These are phyloP conservation scores for Mus minutoides DNA, from an alignment of 2,797 vertebrate genomes.

Conservation along the genomic window DNA sequence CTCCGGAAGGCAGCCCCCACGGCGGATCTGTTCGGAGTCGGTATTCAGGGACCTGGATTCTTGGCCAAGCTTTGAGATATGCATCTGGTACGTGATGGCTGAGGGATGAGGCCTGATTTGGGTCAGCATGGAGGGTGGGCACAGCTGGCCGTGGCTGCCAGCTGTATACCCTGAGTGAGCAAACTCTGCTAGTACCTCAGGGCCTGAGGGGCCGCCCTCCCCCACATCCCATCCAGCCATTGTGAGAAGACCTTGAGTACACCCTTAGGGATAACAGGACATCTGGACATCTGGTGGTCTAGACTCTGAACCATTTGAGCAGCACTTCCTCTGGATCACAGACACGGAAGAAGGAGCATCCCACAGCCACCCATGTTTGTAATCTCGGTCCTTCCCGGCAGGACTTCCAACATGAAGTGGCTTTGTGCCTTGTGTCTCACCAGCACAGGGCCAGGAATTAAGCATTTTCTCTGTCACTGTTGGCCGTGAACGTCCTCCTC, in stretches of 20 bases:
- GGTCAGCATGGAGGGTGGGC: constrained; percentile 42
- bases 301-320: background rate
- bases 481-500: background rate
- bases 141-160: background rate
- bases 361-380: background rate
- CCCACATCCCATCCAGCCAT: background rate
- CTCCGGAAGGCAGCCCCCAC: constrained; percentile 78
- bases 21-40: constrained; percentile 80
- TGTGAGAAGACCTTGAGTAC: background rate
- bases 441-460: accelerated
- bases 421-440: background rate
- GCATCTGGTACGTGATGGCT: constrained; percentile 81
- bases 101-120: constrained; percentile 76
- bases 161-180: background rate
- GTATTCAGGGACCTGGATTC: constrained; percentile 86
- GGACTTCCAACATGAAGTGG: background rate
- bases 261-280: background rate
- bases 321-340: background rate
- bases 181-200: background rate
- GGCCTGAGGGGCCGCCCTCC: background rate
- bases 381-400: background rate
- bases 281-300: background rate
- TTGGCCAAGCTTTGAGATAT: constrained; percentile 85
- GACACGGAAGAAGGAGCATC: background rate
- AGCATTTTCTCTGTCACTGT: background rate